Evolutionary conservation across 2,797 vertebrate genomes (phyloP), one percentile per base, ranked within the genome.

Genomic region (Avahi laniger): DNA sequence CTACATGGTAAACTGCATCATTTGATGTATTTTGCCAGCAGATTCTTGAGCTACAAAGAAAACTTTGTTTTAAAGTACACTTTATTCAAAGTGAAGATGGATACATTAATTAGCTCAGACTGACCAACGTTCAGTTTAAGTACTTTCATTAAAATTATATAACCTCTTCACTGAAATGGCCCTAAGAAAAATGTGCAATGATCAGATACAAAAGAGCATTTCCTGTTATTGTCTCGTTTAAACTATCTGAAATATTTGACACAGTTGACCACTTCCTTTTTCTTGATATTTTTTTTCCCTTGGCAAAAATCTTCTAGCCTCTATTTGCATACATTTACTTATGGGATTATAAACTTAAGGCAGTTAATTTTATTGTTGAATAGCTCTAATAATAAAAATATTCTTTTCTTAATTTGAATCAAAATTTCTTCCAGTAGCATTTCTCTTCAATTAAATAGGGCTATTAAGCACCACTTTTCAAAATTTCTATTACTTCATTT

Each of bases 61-160:
- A 33, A 76, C 7, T 50, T 11, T 57, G 17, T 81, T 93, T 57
- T 46, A 43, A 89, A 24, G 15, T 22, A n/a, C 9, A 43, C 2
- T 85, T 73, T 92, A 48, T 78, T 79, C 72, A 50, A 88, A 82
- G n/a, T 72, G n/a, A 93, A 91, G 87, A 65, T 72, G n/a, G 67
- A 7, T 50, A 17, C 2, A 33, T 26, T 35, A 50, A 61, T 73
- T 38, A 82, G 17, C 50, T 91, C 20, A 38, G 67, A 14, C 13
- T 82, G 26, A 72, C 24, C 11, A 11, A 89, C 41, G 26, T 17
- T 30, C 6, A 17, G 33, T 82, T 38, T 48, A 61, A 82, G n/a
- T 17, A 83, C 41, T 82, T 38, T 50, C 54, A 33, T 72, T 61
- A 81, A 81, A 48, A 70, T 70, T 57, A 30, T 5, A 46, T 30